phyloP scores from a whole-genome alignment of 1,140 invertebrate species.

The Agrilus planipennis region DNA sequence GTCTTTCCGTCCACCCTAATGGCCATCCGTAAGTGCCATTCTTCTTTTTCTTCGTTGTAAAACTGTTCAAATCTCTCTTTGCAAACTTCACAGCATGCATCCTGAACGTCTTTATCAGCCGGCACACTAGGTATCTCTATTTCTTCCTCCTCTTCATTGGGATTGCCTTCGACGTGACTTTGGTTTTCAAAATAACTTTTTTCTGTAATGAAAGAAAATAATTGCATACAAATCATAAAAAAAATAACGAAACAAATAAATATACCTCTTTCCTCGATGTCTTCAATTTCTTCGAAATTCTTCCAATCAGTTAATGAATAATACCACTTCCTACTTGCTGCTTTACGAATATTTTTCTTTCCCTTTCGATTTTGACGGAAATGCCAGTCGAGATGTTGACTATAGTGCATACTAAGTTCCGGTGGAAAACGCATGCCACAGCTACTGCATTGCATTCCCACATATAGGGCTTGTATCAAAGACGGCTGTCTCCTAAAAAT shows the following conservation, averaged over 20 bases:
- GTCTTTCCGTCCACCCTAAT: constrained; percentile 63
- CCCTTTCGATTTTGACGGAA: constrained; percentile 85
- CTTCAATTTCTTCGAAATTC: constrained; percentile 88
- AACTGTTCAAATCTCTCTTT: constrained; percentile 85
- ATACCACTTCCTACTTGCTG: constrained; percentile 77
- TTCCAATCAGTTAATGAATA: constrained; percentile 87
- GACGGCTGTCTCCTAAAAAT: constrained; percentile 48
- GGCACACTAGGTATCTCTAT: constrained; percentile 47
- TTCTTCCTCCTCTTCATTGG: constrained; percentile 38
- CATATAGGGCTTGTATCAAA: constrained; percentile 58
- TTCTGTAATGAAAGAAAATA: constrained; percentile 40
- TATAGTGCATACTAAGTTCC: constrained; percentile 76
- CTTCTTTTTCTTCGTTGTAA: constrained; percentile 90
- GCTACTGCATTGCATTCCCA: constrained; percentile 87
- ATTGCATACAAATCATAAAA: constrained; percentile 4
- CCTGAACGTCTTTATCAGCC: constrained; percentile 42
- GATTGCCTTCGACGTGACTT: constrained; percentile 33
- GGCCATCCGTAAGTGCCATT: constrained; percentile 86
- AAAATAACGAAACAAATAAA: constrained; percentile 5
- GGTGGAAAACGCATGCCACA: constrained; percentile 85
- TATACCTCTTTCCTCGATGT: constrained; percentile 77
- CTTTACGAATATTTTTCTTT: constrained; percentile 69
- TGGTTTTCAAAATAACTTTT: constrained; percentile 78
- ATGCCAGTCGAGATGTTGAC: constrained; percentile 94
- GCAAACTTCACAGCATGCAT: constrained; percentile 73